These are phyloP conservation scores for Phylloscopus collybita DNA, from an alignment of 2,797 vertebrate genomes.

Conservation along the genomic window DNA sequence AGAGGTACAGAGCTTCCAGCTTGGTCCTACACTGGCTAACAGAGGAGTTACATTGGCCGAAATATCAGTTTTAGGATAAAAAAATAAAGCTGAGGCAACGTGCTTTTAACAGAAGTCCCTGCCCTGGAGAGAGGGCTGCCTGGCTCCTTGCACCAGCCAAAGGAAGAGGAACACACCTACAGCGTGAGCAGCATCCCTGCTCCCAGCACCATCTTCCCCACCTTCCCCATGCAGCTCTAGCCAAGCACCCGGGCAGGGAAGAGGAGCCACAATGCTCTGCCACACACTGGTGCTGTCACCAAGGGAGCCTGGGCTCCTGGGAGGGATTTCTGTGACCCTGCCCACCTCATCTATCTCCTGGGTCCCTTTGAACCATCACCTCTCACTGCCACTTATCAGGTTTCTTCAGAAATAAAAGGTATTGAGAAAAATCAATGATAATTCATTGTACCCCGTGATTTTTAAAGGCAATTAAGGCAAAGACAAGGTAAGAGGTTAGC, in stretches of 20 bases:
- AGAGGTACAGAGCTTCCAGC: neutral
- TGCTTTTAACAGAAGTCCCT: neutral
- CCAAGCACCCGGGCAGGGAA: neutral
- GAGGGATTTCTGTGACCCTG: neutral
- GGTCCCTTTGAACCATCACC: conserved; percentile 26
- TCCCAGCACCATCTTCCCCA: neutral
- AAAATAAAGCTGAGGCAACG: neutral
- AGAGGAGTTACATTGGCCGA: neutral
- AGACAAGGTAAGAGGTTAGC: conserved; percentile 56
- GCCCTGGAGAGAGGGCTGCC: neutral
- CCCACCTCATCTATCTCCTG: neutral
- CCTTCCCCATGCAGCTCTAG: neutral
- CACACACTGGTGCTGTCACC: neutral
- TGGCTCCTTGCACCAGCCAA: neutral
- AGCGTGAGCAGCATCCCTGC: neutral
- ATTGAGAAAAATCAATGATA: conserved; percentile 39
- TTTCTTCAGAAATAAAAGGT: conserved; percentile 18
- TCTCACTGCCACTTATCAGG: neutral
- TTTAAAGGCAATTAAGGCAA: conserved; percentile 64
- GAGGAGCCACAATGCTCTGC: neutral
- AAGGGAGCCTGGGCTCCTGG: neutral
- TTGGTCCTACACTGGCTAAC: neutral
- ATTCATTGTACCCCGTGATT: conserved; percentile 35
- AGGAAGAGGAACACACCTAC: neutral
- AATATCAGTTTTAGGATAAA: neutral